Base-by-base conservation (phyloP, 2,797 vertebrate genomes). In the Lepus townsendii region DNA sequence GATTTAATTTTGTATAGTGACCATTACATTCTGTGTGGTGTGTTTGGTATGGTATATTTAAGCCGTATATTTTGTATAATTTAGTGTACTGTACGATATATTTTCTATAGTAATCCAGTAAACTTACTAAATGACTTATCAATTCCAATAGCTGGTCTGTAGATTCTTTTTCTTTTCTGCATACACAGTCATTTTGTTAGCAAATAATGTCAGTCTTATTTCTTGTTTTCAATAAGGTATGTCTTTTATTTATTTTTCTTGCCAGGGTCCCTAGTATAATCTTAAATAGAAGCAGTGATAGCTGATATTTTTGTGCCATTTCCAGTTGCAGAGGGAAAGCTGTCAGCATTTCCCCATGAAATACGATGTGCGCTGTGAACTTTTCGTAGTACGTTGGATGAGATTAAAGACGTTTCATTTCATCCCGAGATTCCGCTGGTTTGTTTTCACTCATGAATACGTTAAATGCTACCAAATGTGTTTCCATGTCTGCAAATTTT, bases 371-470 rank as follows among this genome's bases (percentile, higher is more conserved):
- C 5, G 5, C 17, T 63, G 19, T 47, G 10, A 7, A 12, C 0
- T 60, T 77, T 85, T 60, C 54, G 65, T 38, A 35, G 85, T 27
- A 75, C 7, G 65, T 90, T 42, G 50, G 12, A 88, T 88, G 60
- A 94, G 65, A 80, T 86, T 80, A 75, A 77, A 69, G 47, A 65
- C 32, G 24, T 84, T 93, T 95, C 27, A 63, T 47, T 84, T 91
- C 60, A 79, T 14, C 72, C 13, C n/a, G 90, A 38, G 12, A 79
- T 79, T 86, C 24, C 38, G 63, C n/a, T 52, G 57, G 32, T 83
- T 91, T 80, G 22, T 47, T 90, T 88, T 76, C 91, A 91, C 75
- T 66, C 71, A 94, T 14, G n/a, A 66, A 32, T 30, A 75, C 16
- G 10, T 35, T 88, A 60, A 38, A 32, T 88, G 26, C 30, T 76